These are phyloP conservation scores for Ricordea florida DNA, from an alignment of 92 coral and sea anemone species.

Conservation along the genomic window DNA sequence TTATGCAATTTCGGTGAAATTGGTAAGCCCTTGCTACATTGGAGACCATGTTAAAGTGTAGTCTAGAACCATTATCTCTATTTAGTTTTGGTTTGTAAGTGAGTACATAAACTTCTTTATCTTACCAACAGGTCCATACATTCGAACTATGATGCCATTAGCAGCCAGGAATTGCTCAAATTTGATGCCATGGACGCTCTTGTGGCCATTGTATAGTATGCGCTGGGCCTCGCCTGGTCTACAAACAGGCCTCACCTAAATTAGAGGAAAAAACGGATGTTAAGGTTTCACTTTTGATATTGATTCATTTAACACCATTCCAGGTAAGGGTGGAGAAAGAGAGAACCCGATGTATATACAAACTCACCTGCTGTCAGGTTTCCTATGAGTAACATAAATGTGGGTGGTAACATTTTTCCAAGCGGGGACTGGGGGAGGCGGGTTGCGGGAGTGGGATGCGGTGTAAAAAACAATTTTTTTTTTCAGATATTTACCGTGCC, in stretches of 20 bases:
- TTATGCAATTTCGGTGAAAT: slow-evolving; percentile 15
- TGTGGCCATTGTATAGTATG: slow-evolving; percentile 37
- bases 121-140: slow-evolving; percentile 33
- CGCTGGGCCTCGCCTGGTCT: slow-evolving; percentile 37
- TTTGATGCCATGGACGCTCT: slow-evolving; percentile 34
- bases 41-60: slow-evolving; percentile 13
- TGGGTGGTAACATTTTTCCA: not conserved
- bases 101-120: slow-evolving; percentile 1
- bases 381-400: slow-evolving; percentile 9
- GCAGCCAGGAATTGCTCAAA: slow-evolving; percentile 42
- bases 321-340: slow-evolving; percentile 10
- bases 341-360: slow-evolving; percentile 11
- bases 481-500: slow-evolving; percentile 15
- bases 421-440: slow-evolving; percentile 5
- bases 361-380: slow-evolving; percentile 13
- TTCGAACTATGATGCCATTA: slow-evolving; percentile 24
- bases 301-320: not conserved
- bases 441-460: slow-evolving; percentile 15
- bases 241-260: slow-evolving; percentile 35
- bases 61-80: slow-evolving; percentile 7
- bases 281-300: not conserved
- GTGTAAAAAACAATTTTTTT: slow-evolving; percentile 4
- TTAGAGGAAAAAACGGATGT: not conserved
- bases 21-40: slow-evolving; percentile 19
- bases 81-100: slow-evolving; percentile 3